A percentile compares a stretch with the other conserved stretches of the same genome.
Conservation (phyloP, 2,797 vertebrate genomes). For the Labroides dimidiatus region DNA sequence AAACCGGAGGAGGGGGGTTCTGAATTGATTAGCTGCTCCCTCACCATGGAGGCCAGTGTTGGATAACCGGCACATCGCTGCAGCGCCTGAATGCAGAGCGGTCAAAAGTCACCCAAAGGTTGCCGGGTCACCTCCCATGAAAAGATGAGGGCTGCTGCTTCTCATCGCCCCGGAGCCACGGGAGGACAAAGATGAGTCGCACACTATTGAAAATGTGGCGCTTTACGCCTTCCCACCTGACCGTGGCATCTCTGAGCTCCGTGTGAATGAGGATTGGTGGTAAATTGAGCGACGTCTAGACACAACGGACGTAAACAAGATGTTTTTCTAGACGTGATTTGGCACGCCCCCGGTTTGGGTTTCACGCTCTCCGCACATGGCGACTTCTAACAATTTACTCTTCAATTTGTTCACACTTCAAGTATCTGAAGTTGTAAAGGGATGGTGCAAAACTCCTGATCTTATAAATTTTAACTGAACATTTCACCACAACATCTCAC, state of each 20-base stretch:
- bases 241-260: conserved; percentile 78
- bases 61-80: conserved; percentile 58
- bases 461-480: rapidly evolving
- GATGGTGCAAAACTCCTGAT: conserved; percentile 3
- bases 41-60: conserved; percentile 73
- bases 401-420: conserved; percentile 11
- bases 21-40: conserved; percentile 77
- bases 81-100: conserved; percentile 74
- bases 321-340: conserved; percentile 54
- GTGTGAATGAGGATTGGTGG: conserved; percentile 77
- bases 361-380: conserved; percentile 20
- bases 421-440: rapidly evolving
- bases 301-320: conserved; percentile 71
- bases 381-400: neutral
- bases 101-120: conserved; percentile 86
- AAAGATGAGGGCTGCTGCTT: conserved; percentile 76
- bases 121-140: conserved; percentile 78
- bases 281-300: conserved; percentile 77
- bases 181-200: conserved; percentile 74
- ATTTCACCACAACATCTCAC: rapidly evolving
- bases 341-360: conserved; percentile 58
- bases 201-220: conserved; percentile 71
- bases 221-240: conserved; percentile 82
- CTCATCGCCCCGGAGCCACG: conserved; percentile 63
- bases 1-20: conserved; percentile 50